phyloP scores from a whole-genome alignment of 2,113 vertebrate species.

The Emydocephalus ijimae region DNA sequence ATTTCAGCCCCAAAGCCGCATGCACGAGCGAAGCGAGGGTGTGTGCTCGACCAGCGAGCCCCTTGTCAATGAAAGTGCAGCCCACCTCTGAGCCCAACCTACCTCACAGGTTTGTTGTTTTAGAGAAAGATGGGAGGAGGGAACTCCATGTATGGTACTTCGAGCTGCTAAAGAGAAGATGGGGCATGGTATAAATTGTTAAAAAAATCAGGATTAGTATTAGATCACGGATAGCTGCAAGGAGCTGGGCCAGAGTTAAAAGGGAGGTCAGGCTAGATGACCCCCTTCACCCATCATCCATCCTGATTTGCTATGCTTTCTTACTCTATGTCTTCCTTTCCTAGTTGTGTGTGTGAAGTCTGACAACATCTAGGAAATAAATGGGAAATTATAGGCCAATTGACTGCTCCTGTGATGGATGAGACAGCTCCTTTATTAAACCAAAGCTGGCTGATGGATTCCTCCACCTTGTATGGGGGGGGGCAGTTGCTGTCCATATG shows the following conservation, averaged over 20 bases:
- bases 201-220: background rate
- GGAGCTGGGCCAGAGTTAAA: background rate
- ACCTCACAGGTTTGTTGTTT: background rate
- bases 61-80: too few relatives aligned
- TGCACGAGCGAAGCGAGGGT: too few relatives aligned
- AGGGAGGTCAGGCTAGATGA: background rate
- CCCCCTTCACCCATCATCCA: background rate
- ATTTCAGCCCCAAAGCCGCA: too few relatives aligned
- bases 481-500: too few relatives aligned
- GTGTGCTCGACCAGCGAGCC: too few relatives aligned
- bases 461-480: background rate
- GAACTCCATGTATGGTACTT: background rate
- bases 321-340: background rate
- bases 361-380: conserved; percentile 10
- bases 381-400: conserved; percentile 23
- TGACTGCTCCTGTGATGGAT: background rate
- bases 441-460: background rate
- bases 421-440: conserved; percentile 26
- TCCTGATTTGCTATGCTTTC: background rate
- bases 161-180: background rate
- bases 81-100: background rate
- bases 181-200: background rate
- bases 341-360: background rate
- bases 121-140: background rate
- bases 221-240: background rate